Conservation (phyloP, 2,888 invertebrate species). For the Drosophila anomalipes region DNA sequence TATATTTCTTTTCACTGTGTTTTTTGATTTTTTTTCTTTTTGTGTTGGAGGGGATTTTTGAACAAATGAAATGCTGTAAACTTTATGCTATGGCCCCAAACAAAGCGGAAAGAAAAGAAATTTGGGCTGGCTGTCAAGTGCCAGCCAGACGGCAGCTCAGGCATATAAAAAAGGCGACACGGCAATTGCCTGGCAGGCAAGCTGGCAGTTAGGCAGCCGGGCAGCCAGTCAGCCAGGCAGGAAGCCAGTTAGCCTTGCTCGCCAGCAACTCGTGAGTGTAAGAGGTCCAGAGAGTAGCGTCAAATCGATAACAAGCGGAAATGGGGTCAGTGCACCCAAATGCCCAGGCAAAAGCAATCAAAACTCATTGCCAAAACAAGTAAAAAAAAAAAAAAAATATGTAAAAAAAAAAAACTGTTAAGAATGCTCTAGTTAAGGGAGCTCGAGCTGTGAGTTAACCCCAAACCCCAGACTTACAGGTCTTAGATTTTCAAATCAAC, state of each 20-base stretch:
- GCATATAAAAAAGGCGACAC: slow-evolving; percentile 64
- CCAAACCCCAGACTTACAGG: not conserved
- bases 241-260: slow-evolving; percentile 9
- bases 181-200: slow-evolving; percentile 56
- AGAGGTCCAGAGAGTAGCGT: slow-evolving; percentile 39
- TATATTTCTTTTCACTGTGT: slow-evolving; percentile 1
- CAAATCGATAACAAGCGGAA: slow-evolving; percentile 81
- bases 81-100: slow-evolving; percentile 48
- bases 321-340: slow-evolving; percentile 80
- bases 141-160: slow-evolving; percentile 48
- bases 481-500: not conserved
- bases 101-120: slow-evolving; percentile 56
- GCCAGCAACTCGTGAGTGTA: not conserved
- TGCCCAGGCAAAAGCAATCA: slow-evolving; percentile 79
- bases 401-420: slow-evolving; percentile 2
- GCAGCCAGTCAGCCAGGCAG: slow-evolving; percentile 47
- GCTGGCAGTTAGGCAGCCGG: slow-evolving; percentile 49
- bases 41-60: slow-evolving; percentile 7
- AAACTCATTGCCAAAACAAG: slow-evolving; percentile 78
- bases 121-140: slow-evolving; percentile 73
- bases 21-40: not conserved
- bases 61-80: slow-evolving; percentile 65
- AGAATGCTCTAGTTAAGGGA: not conserved
- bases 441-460: not conserved
- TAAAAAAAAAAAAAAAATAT: slow-evolving; percentile 38